phyloP scores from a whole-genome alignment of 2,888 invertebrate genomes.

The Dromius quadrimaculatus region DNA sequence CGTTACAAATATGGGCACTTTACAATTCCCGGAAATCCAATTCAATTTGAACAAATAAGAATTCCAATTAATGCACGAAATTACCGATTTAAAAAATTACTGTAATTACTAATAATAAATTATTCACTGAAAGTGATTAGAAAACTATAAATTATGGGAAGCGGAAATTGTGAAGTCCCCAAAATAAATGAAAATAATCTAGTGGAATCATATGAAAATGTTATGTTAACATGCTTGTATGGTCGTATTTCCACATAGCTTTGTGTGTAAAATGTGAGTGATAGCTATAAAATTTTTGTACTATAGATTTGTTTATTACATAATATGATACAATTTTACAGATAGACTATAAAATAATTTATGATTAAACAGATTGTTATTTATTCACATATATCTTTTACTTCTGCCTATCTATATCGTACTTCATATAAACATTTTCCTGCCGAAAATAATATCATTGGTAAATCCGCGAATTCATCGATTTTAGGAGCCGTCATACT shows the following conservation, averaged over 20 bases:
- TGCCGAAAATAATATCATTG: constrained; percentile 69
- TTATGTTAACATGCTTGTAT: constrained; percentile 48
- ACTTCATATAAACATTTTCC: constrained; percentile 29
- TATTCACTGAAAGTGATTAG: too few species aligned
- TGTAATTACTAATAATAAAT: too few species aligned
- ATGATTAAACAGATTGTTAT: constrained; percentile 58
- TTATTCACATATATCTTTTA: constrained; percentile 50
- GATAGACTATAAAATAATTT: constrained; percentile 59
- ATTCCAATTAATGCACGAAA: too few species aligned
- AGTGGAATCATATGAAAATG: constrained; percentile 51
- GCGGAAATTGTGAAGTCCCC: too few species aligned
- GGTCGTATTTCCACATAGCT: constrained; percentile 56
- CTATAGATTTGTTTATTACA: constrained; percentile 70
- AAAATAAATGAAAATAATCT: constrained; percentile 48
- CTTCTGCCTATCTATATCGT: constrained; percentile 14
- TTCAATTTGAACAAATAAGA: constrained; percentile 47
- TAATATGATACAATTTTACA: constrained; percentile 60
- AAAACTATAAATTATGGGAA: constrained; percentile 16
- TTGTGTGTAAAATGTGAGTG: constrained; percentile 66
- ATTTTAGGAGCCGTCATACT: not conserved
- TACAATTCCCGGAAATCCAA: not conserved
- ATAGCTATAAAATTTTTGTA: constrained; percentile 71
- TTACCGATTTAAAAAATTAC: too few species aligned
- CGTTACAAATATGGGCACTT: too few species aligned
- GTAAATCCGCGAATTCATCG: constrained; percentile 63